Evolutionary conservation across 2,113 vertebrate species (phyloP), one percentile per base, ranked within the genome.

Genomic region (Physeter macrocephalus): DNA sequence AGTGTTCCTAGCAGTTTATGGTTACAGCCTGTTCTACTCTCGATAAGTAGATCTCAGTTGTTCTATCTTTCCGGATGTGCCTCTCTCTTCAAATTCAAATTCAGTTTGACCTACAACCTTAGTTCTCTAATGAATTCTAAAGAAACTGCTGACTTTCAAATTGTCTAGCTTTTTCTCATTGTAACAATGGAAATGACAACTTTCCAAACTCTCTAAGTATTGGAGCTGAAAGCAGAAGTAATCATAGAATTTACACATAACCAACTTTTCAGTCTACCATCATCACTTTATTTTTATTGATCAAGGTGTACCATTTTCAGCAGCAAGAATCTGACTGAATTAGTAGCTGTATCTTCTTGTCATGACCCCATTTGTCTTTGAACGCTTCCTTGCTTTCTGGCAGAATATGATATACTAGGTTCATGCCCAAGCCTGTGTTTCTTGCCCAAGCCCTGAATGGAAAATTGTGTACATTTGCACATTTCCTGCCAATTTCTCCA

Each of bases 261-360:
- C 25, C 31, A 49, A 49, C 2, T 49, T 62, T 43, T 62, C 41
- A 27, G 17, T 62, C 87, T 2, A 49, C 3, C 25, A 31, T 21
- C 39, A 46, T n/a, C 39, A 11, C 8, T n/a, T 46, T 75, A 39
- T n/a, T 88, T 17, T n/a, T 61, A 25, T 49, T 36, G 57, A 36
- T 46, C 17, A 29, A 62, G 71, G 14, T 46, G 14, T 27, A 27
- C 15, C 8, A 8, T 36, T 13, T 57, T 36, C 20, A 77, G 31
- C 15, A 29, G 4, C 4, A 49, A 62, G 34, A 64, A 36, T 36
- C 41, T 36, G 6, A 64, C 27, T 41, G 29, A 29, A 5, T 74
- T 13, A 36, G 41, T 43, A 49, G 6, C 17, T 49, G 13, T 27
- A 36, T 13, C 1, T 66, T 36, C 0, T 8, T n/a, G 0, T 6